Evolutionary conservation across 1,140 invertebrate species (phyloP).

Genomic region (Solenopsis fugax): DNA sequence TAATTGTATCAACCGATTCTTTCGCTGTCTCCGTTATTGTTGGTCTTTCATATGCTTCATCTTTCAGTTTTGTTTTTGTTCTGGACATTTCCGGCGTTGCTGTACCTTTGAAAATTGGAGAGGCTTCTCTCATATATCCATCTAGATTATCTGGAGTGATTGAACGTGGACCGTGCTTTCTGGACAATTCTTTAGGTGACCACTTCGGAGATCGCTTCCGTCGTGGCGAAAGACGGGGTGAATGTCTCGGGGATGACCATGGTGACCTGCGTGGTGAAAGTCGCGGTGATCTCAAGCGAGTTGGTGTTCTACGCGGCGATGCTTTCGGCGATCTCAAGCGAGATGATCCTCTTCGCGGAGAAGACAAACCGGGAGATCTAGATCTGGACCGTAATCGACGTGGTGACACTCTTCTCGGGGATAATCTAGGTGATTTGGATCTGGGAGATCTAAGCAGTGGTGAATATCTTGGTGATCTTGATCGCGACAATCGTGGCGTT

Average conservation of each 20-base stretch:
- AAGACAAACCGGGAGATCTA: slow-evolving; percentile 74
- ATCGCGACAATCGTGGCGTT: slow-evolving; percentile 68
- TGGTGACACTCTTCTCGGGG: slow-evolving; percentile 69
- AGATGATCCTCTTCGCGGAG: slow-evolving; percentile 65
- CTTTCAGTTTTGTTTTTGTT: slow-evolving; percentile 72
- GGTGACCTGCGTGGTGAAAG: slow-evolving; percentile 76
- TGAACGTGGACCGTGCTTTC: slow-evolving; percentile 71
- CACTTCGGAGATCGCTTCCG: slow-evolving; percentile 74
- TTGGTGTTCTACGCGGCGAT: slow-evolving; percentile 71
- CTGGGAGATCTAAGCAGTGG: slow-evolving; percentile 64
- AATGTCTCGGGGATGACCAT: slow-evolving; percentile 81
- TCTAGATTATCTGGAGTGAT: slow-evolving; percentile 63
- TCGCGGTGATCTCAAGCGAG: slow-evolving; percentile 70
- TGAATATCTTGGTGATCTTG: slow-evolving; percentile 72
- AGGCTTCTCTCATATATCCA: slow-evolving; percentile 62
- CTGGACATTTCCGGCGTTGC: slow-evolving; percentile 67
- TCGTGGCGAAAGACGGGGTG: slow-evolving; percentile 75
- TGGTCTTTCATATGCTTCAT: slow-evolving; percentile 65
- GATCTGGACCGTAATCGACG: slow-evolving; percentile 66
- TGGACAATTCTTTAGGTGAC: slow-evolving; percentile 74
- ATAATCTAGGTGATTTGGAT: slow-evolving; percentile 72
- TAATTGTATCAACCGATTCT: slow-evolving; percentile 62
- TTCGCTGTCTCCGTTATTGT: slow-evolving; percentile 51
- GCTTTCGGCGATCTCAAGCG: slow-evolving; percentile 71
- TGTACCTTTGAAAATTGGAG: slow-evolving; percentile 65